Evolutionary conservation across 2,888 invertebrate genomes (phyloP), one percentile per base, ranked within the genome.

Genomic region (Ischnus inquisitorius): DNA sequence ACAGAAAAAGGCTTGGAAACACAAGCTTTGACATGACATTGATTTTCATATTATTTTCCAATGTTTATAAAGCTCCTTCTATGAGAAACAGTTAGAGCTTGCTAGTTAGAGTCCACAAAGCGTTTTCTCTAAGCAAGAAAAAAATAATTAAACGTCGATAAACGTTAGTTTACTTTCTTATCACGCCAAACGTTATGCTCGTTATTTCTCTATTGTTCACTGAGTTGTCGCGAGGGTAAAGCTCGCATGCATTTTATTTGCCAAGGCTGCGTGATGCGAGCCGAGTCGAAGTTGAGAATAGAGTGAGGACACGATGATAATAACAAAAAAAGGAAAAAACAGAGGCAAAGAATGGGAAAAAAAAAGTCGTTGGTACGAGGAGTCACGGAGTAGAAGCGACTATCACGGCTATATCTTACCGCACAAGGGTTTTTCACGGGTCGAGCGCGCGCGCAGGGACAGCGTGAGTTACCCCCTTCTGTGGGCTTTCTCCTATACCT

Each of bases 321-420:
- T 39, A 72, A 67, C 1, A 25, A 34, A 43, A 68, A 64, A 41
- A 34, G 46, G 51, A 41, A 60, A 19, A 65, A 25, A 67, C 19
- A 22, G 57, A 62, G 34, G 22, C 25, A 68, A 76, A 75, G 28
- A 46, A 22, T 5, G 46, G 22, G 10, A 28, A 28, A 28, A 28
- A 46, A 48, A 74, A 75, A 88, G 79, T 88, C 88, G 88, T 88
- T 88, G 87, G 83, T 68, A 80, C 79, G 79, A 83, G 76, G 72
- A 86, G 84, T 84, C 84, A 86, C 85, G 69, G 69, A 76, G 57
- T 57, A 83, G 72, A 72, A 69, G 85, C 82, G 83, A 82, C 86
- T 88, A 88, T 88, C 88, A 84, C 74, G 82, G 87, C 85, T 86
- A 85, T 87, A 88, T 89, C 88, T 88, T 88, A 88, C 88, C 88